Base-by-base conservation (phyloP, 2,797 vertebrate genomes). In the Harpagifer antarcticus region DNA sequence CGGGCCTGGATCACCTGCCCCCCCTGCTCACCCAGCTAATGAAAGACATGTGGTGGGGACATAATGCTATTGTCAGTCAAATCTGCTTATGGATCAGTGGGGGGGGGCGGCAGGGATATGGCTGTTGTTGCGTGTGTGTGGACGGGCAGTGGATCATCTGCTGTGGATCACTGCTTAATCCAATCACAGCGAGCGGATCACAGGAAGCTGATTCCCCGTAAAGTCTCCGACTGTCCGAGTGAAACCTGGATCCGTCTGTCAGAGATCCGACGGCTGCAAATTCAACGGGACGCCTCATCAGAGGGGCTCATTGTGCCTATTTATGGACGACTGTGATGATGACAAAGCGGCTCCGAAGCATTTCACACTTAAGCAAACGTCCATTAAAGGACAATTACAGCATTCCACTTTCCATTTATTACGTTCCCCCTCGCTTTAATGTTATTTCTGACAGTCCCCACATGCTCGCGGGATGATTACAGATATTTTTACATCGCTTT, bases 11-110 rank as follows among this genome's bases (percentile, higher is more conserved):
- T 33, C 42, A 76, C 70, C 78, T 78, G 55, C 68, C 48, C 54
- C 44, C 17, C 40, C 19, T 20, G 10, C 9, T 19, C 48, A 17
- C 23, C 33, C 3, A 19, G 15, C 64, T 88, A 89, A 90, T 85
- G 83, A 81, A 64, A 80, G 83, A 88, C 90, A 91, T 92, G 87
- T 90, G 91, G 89, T 68, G 72, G 43, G 71, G 62, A 3, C 70
- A 23, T 92, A 84, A 92, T 90, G 75, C 92, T 72, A 86, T 88
- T 91, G 90, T 92, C 78, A 79, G 71, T 93, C 85, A 87, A 86
- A 93, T 94, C 91, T 84, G 88, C 91, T 94, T 92, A 92, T 77
- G 60, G 82, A 68, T 79, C 50, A 16, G 61, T 16, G 53, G 84
- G 70, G n/a, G n/a, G 79, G 56, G 23, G 65, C 56, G 62, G 80